Conservation (phyloP, 2,797 vertebrate species). For the Erethizon dorsatum region DNA sequence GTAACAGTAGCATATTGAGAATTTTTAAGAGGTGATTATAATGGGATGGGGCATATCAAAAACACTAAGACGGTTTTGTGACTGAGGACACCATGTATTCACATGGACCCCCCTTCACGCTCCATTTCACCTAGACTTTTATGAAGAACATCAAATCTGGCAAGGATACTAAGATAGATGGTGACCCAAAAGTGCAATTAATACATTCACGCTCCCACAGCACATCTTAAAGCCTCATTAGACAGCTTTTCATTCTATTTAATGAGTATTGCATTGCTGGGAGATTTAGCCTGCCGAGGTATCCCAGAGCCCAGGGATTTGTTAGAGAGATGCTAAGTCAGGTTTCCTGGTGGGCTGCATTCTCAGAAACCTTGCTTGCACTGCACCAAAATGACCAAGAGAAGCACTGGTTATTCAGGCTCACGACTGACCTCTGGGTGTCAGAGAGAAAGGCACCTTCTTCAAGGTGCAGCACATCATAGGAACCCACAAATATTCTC, state of each 20-base stretch:
- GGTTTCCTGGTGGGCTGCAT: neutral
- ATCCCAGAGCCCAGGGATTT: neutral
- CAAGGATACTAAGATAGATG: neutral
- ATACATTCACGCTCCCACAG: neutral
- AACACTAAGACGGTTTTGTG: neutral
- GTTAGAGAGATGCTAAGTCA: neutral
- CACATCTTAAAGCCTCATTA: neutral
- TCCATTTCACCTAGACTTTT: conserved; percentile 66
- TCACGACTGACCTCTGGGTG: neutral
- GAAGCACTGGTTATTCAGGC: neutral
- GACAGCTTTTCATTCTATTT: conserved; percentile 22
- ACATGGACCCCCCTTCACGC: conserved; percentile 54
- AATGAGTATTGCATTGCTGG: neutral
- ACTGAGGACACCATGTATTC: neutral
- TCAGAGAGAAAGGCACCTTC: neutral
- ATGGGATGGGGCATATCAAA: neutral
- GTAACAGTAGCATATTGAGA: neutral
- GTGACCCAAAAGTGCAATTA: conserved; percentile 77
- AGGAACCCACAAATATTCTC: neutral
- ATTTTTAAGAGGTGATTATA: neutral
- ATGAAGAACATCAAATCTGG: conserved; percentile 45
- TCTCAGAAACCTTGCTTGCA: neutral
- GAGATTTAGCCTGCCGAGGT: neutral
- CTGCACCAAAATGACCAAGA: neutral
- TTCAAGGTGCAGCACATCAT: neutral